Evolutionary conservation across 2,113 vertebrate genomes (phyloP).

Genomic region (Xenopus tropicalis): DNA sequence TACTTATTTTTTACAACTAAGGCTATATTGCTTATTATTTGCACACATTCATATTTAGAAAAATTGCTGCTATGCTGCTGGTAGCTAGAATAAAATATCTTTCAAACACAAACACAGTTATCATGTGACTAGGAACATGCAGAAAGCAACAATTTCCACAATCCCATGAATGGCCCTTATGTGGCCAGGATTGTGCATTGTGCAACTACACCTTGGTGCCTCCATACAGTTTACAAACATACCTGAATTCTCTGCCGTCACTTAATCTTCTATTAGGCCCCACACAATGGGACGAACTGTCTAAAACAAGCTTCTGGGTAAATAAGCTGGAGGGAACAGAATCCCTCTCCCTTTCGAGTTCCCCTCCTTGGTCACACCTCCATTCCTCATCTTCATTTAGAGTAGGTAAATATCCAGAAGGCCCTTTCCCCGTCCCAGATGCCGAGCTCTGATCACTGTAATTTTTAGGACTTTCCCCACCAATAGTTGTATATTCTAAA

Average conservation of each 20-base stretch:
- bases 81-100: no score
- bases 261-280: conserved; percentile 71
- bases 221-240: conserved; percentile 44
- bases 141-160: no score
- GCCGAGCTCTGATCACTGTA: conserved; percentile 79
- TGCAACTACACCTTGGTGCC: no score
- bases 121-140: no score
- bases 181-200: no score
- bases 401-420: conserved; percentile 82
- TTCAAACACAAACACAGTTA: no score
- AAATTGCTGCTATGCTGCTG: no score
- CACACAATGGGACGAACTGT: conserved; percentile 72
- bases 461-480: conserved; percentile 89
- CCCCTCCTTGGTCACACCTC: conserved; percentile 74
- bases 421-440: conserved; percentile 76
- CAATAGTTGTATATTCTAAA: conserved; percentile 89
- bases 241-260: conserved; percentile 89
- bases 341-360: conserved; percentile 67
- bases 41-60: no score
- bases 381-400: conserved; percentile 89
- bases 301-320: conserved; percentile 83
- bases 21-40: no score
- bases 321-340: conserved; percentile 67
- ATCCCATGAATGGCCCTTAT: no score
- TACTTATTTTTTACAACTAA: no score